These are phyloP conservation scores for Hyperopisus bebe DNA, from an alignment of 2,113 vertebrate genomes.

Conservation along the genomic window DNA sequence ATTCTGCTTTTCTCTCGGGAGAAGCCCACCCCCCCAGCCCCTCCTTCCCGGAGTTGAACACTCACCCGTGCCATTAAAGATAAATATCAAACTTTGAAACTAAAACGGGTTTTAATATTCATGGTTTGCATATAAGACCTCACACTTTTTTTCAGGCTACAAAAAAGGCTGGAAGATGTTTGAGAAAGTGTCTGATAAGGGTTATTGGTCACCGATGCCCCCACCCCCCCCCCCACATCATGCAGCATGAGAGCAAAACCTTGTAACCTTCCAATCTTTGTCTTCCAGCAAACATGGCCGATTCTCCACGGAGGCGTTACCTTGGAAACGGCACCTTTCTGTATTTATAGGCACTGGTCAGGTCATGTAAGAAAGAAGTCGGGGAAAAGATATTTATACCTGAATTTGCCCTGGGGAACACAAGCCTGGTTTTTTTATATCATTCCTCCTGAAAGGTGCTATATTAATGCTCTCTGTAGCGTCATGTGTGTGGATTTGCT, in stretches of 20 bases:
- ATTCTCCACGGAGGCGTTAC: slow-evolving; percentile 63
- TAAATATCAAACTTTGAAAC: neutral
- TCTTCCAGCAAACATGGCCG: slow-evolving; percentile 46
- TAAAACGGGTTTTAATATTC: neutral
- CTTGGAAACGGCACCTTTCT: slow-evolving; percentile 68
- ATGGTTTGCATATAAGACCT: neutral
- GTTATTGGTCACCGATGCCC: neutral
- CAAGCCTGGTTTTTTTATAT: neutral
- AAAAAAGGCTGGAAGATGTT: neutral
- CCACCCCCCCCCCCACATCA: neutral
- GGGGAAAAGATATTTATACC: neutral
- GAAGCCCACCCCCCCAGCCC: neutral
- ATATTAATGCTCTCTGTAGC: neutral
- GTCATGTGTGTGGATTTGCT: neutral
- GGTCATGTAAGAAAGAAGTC: slow-evolving; percentile 25
- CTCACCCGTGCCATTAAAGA: neutral
- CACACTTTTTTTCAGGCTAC: neutral
- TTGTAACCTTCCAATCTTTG: slow-evolving; percentile 23
- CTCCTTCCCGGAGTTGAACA: neutral
- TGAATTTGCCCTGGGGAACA: slow-evolving; percentile 2
- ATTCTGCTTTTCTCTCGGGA: neutral
- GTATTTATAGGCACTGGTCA: slow-evolving; percentile 58
- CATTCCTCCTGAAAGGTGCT: neutral
- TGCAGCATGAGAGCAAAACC: neutral
- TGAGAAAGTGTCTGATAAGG: neutral